phyloP scores from a whole-genome alignment of 2,113 vertebrate genomes.

The Polyodon spathula region DNA sequence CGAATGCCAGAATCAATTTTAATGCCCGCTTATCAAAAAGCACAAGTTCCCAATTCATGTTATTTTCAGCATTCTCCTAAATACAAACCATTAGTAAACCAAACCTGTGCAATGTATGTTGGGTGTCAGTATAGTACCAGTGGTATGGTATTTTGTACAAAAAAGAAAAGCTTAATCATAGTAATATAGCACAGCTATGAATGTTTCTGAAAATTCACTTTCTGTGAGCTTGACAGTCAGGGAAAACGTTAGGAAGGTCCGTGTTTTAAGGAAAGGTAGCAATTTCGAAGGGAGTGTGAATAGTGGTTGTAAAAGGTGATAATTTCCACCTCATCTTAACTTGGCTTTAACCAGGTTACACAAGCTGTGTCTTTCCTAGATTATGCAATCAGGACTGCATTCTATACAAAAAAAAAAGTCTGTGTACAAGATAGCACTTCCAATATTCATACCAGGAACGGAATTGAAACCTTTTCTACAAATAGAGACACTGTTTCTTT shows the following conservation, averaged over 20 bases:
- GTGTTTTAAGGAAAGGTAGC: constrained; percentile 43
- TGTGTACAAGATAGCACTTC: no score
- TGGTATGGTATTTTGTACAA: constrained; percentile 30
- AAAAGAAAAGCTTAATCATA: constrained; percentile 57
- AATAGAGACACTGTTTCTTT: no score
- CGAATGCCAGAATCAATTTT: constrained; percentile 45
- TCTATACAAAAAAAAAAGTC: background rate
- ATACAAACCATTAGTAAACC: constrained; percentile 26
- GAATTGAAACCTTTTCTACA: no score
- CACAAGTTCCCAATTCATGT: constrained; percentile 25
- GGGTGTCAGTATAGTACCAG: constrained; percentile 48
- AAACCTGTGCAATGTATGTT: constrained; percentile 51
- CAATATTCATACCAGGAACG: no score
- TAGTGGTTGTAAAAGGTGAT: constrained; percentile 33
- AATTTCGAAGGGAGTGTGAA: constrained; percentile 53
- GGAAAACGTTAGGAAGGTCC: constrained; percentile 45
- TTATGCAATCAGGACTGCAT: no score
- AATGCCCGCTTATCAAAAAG: constrained; percentile 44
- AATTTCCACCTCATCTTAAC: constrained; percentile 49
- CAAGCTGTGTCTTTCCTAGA: no score
- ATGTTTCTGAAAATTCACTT: constrained; percentile 43
- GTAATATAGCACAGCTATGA: constrained; percentile 43
- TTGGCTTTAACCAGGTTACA: background rate
- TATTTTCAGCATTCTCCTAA: constrained; percentile 28
- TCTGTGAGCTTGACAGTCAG: constrained; percentile 43